These are phyloP conservation scores for Phasia obesa DNA, from an alignment of 2,888 invertebrate genomes.

Conservation along the genomic window DNA sequence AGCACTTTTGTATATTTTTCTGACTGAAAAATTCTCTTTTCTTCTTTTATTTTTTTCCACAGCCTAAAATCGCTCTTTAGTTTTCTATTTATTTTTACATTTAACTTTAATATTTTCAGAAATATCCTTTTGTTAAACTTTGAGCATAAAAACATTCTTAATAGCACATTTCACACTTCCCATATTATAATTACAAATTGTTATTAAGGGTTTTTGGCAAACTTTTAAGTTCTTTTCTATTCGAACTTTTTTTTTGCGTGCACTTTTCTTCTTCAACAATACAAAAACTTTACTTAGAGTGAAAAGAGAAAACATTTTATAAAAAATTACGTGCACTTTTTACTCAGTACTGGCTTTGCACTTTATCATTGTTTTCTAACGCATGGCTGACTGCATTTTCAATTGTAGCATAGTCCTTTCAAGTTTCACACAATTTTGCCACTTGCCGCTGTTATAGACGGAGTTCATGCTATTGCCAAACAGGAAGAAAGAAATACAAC, in stretches of 20 bases:
- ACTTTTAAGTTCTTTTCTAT: conserved; percentile 69
- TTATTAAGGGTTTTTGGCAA: conserved; percentile 72
- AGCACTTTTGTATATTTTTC: too few relatives aligned
- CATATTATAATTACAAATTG: conserved; percentile 79
- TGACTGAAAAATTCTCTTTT: too few relatives aligned
- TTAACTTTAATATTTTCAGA: conserved; percentile 3
- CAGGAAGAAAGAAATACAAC: conserved; percentile 22
- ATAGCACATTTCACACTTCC: conserved; percentile 73
- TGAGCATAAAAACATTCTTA: conserved; percentile 35
- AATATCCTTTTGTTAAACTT: conserved; percentile 36
- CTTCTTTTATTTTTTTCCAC: neutral
- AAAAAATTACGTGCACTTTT: conserved; percentile 67
- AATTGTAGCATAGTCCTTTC: conserved; percentile 77
- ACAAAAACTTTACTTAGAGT: conserved; percentile 56
- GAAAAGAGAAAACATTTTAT: conserved; percentile 11
- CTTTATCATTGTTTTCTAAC: conserved; percentile 80
- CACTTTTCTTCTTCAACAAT: conserved; percentile 51
- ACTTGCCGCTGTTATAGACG: conserved; percentile 53
- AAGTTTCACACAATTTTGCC: conserved; percentile 64
- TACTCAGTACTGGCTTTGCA: conserved; percentile 69
- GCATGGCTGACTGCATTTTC: conserved; percentile 78
- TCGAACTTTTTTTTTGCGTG: conserved; percentile 16
- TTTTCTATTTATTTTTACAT: neutral
- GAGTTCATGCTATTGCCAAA: conserved; percentile 43
- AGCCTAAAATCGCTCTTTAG: neutral